These are phyloP conservation scores for Semicossyphus pulcher DNA, from an alignment of 2,113 vertebrate species.

Conservation along the genomic window DNA sequence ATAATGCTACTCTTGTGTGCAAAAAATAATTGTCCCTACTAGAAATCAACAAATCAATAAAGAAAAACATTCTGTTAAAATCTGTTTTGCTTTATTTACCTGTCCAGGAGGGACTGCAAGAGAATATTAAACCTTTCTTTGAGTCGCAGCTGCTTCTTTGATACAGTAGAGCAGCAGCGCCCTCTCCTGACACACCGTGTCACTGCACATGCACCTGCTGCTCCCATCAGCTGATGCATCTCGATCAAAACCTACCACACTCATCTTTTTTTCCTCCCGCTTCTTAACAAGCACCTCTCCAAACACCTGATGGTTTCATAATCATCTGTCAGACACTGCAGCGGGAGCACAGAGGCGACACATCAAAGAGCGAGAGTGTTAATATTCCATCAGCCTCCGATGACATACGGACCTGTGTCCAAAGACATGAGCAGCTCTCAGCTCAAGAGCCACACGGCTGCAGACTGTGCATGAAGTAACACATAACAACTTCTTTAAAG, in stretches of 20 bases:
- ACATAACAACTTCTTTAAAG: too few species aligned
- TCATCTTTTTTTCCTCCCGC: slow-evolving; percentile 2
- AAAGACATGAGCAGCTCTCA: neutral
- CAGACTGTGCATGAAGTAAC: too few species aligned
- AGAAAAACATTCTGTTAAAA: neutral
- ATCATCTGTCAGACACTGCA: neutral
- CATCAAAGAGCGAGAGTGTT: neutral
- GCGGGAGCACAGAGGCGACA: neutral
- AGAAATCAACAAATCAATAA: neutral
- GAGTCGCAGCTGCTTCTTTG: neutral
- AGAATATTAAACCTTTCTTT: neutral
- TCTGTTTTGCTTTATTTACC: neutral
- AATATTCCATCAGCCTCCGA: neutral
- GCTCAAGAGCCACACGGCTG: too few species aligned
- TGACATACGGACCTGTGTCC: neutral
- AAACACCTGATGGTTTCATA: neutral
- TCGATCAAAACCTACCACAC: neutral
- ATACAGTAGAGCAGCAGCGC: slow-evolving; percentile 36
- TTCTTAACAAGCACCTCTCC: neutral
- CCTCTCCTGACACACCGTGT: slow-evolving; percentile 33
- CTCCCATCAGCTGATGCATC: neutral
- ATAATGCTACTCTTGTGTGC: too few species aligned
- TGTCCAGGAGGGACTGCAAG: neutral
- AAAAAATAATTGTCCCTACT: too few species aligned
- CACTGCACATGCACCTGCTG: slow-evolving; percentile 10